A percentile compares a stretch with the other conserved stretches of the same genome.
Evolutionary conservation across 2,888 invertebrate genomes (phyloP).

Genomic region (Amiota mariae): DNA sequence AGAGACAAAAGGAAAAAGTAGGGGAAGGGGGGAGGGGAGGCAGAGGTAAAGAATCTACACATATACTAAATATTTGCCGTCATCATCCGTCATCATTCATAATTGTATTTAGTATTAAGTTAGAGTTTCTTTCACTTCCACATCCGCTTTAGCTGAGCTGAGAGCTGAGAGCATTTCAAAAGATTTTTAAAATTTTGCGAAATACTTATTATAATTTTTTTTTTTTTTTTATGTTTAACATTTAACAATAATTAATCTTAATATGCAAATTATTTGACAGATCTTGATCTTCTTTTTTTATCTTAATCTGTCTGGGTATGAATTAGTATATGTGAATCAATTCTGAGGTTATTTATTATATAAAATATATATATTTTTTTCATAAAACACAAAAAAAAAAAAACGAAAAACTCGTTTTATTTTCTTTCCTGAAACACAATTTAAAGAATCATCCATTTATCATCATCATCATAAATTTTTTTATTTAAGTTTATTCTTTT

Average conservation of each 20-base stretch:
- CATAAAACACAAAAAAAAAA: not conserved
- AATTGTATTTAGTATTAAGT: not conserved
- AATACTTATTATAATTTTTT: constrained; percentile 54
- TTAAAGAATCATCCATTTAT: too few relatives aligned
- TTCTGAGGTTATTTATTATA: constrained; percentile 22
- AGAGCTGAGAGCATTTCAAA: constrained; percentile 52
- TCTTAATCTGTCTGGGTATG: not conserved
- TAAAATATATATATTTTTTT: not conserved
- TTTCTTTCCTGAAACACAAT: not conserved
- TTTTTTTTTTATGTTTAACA: constrained; percentile 33
- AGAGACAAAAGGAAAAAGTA: too few relatives aligned
- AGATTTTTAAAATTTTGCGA: constrained; percentile 64
- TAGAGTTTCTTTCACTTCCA: not conserved
- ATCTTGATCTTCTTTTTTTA: constrained; percentile 12
- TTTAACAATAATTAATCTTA: constrained; percentile 31
- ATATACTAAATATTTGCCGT: too few relatives aligned
- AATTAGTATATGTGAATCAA: not conserved
- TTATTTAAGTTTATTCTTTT: constrained; percentile 13
- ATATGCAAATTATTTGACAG: constrained; percentile 10
- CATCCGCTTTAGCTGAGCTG: constrained; percentile 14
- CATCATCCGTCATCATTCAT: too few relatives aligned
- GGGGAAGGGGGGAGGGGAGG: too few relatives aligned
- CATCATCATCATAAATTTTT: not conserved
- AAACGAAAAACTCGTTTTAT: not conserved
- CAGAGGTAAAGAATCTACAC: too few relatives aligned